Percentiles rank a stretch among this genome's conserved stretches.
These are phyloP conservation scores for Drosophila atripex DNA, from an alignment of 2,888 invertebrate genomes.

Conservation along the genomic window DNA sequence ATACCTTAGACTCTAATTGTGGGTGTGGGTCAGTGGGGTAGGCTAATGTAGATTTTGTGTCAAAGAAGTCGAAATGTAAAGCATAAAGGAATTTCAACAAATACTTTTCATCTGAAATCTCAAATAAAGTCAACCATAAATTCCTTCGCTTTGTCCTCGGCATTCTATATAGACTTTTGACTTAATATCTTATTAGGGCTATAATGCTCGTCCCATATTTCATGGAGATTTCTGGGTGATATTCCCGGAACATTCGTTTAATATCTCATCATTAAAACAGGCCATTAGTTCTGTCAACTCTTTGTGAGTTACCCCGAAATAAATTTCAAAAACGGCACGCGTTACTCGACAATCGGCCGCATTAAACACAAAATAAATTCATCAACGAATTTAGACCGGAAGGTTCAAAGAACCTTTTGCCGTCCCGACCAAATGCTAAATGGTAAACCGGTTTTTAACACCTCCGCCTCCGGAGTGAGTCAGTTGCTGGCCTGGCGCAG, in stretches of 20 bases:
- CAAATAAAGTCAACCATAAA: neutral
- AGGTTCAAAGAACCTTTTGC: conserved; percentile 73
- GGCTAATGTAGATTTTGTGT: conserved; percentile 6
- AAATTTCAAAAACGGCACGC: conserved; percentile 67
- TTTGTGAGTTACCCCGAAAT: conserved; percentile 18
- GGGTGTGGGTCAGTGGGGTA: conserved; percentile 30
- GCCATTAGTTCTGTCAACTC: conserved; percentile 47
- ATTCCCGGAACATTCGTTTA: conserved; percentile 35
- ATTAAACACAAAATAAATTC: conserved; percentile 74
- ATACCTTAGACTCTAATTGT: conserved; percentile 51
- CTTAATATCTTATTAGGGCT: conserved; percentile 12
- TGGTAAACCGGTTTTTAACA: conserved; percentile 60
- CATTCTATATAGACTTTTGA: neutral
- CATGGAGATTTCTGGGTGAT: conserved; percentile 20
- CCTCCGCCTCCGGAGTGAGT: conserved; percentile 12
- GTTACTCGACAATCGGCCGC: conserved; percentile 56
- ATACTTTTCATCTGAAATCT: neutral
- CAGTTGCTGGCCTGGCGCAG: conserved; percentile 28
- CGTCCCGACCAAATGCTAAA: conserved; percentile 48
- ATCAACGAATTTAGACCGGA: conserved; percentile 59
- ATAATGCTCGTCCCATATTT: conserved; percentile 19
- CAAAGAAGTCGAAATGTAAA: neutral
- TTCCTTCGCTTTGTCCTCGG: neutral
- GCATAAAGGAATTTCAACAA: neutral
- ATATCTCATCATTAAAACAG: conserved; percentile 65